Percentiles rank a stretch among this genome's conserved stretches.
These are phyloP conservation scores for Coreoperca whiteheadi DNA, from an alignment of 2,113 vertebrate genomes.

Conservation along the genomic window DNA sequence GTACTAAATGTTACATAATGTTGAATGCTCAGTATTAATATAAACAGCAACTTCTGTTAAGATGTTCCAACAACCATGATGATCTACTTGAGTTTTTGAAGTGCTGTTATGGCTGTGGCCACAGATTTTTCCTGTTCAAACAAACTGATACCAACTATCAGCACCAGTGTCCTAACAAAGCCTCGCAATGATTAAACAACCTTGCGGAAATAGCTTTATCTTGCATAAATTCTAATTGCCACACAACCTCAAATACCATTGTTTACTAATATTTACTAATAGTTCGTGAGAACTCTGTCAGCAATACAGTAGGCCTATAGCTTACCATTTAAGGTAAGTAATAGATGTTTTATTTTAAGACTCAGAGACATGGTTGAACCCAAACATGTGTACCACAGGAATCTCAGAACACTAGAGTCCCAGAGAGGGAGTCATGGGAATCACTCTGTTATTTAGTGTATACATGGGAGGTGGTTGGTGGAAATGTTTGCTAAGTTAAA, in stretches of 20 bases:
- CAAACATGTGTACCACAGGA: constrained; percentile 73
- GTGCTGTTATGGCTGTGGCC: background rate
- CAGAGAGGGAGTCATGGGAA: constrained; percentile 69
- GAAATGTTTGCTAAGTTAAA: constrained; percentile 49
- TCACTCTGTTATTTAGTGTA: constrained; percentile 15
- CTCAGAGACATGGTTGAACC: constrained; percentile 45
- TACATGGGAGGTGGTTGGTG: constrained; percentile 1
- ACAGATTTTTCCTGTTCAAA: background rate
- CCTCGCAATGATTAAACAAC: background rate
- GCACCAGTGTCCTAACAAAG: background rate
- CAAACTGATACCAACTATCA: background rate
- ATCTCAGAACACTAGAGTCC: constrained; percentile 64
- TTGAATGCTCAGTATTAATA: background rate
- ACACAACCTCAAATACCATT: constrained; percentile 27
- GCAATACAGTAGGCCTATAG: constrained; percentile 18
- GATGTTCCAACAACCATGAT: background rate
- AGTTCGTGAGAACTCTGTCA: constrained; percentile 69
- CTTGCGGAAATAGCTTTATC: background rate
- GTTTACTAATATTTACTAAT: too few species aligned
- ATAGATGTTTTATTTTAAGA: constrained; percentile 72
- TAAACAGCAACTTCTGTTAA: background rate
- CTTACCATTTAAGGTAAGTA: constrained; percentile 58
- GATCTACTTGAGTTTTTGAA: background rate
- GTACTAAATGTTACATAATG: constrained; percentile 15
- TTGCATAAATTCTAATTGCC: background rate